Conservation (phyloP, 1,140 invertebrate species). For the Triops longicaudatus region DNA sequence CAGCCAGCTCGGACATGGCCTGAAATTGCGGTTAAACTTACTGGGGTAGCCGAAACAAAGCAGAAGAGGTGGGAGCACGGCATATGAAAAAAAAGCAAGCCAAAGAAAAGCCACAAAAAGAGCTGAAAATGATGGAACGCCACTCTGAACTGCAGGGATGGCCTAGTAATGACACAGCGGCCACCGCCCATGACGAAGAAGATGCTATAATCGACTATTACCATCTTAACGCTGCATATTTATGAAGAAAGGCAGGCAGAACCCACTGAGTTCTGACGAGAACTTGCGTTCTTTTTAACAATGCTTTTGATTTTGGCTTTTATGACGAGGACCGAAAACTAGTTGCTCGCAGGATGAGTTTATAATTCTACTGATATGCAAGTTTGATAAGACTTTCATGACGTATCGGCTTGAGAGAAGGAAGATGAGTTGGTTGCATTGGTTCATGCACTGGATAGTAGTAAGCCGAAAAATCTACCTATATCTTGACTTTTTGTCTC, state of each 20-base stretch:
- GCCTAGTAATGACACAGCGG: conserved; percentile 14
- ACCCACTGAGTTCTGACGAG: not conserved
- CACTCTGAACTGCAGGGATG: not conserved
- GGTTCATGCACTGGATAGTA: too few species aligned
- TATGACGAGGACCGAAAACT: too few species aligned
- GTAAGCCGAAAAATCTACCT: too few species aligned
- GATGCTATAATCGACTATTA: conserved; percentile 7
- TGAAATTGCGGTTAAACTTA: not conserved
- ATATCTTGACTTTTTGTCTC: too few species aligned
- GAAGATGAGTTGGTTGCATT: too few species aligned
- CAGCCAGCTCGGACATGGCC: not conserved
- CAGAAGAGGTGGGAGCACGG: too few species aligned
- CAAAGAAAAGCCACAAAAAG: not conserved
- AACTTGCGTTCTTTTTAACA: not conserved
- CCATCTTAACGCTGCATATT: conserved; percentile 8
- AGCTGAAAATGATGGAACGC: not conserved
- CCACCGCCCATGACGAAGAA: conserved; percentile 13
- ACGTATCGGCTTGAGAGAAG: too few species aligned
- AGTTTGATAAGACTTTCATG: too few species aligned
- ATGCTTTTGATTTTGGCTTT: not conserved
- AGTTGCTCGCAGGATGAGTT: too few species aligned
- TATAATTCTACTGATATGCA: too few species aligned
- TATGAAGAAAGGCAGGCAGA: not conserved
- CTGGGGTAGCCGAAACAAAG: not conserved
- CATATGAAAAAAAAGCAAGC: not conserved